Conservation (phyloP, 2,888 invertebrate genomes). For the Deilephila porcellus region DNA sequence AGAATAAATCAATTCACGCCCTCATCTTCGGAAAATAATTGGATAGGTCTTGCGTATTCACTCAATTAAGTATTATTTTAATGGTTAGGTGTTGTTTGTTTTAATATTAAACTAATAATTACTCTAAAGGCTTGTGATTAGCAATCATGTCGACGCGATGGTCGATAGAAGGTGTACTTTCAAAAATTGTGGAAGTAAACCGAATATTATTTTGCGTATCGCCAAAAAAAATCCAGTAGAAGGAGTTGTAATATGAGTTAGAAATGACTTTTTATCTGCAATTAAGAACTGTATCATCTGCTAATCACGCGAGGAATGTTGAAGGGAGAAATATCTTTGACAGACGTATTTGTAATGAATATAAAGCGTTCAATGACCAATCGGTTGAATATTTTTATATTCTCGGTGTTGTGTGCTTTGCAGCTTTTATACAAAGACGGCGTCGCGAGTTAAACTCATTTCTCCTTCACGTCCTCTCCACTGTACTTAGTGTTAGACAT, state of each 20-base stretch:
- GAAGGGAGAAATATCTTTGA: background rate
- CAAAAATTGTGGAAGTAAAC: background rate
- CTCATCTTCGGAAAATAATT: conserved; percentile 4
- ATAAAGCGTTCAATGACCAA: conserved; percentile 37
- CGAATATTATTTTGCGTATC: background rate
- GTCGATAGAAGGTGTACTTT: background rate
- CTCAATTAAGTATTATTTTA: conserved; percentile 25
- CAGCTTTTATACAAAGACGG: conserved; percentile 43
- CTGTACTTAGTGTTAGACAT: conserved; percentile 49
- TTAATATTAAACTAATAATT: conserved; percentile 14
- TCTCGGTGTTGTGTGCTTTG: conserved; percentile 60
- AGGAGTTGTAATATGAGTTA: background rate
- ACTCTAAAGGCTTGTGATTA: conserved; percentile 25
- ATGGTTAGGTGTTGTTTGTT: conserved; percentile 13
- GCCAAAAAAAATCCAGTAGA: no score
- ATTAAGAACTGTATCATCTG: background rate
- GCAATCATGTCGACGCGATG: conserved; percentile 15
- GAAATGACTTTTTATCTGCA: background rate
- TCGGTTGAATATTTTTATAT: conserved; percentile 46
- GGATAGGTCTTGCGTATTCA: conserved; percentile 4
- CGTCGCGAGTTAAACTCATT: conserved; percentile 17
- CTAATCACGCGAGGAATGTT: background rate
- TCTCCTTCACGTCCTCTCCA: conserved; percentile 41
- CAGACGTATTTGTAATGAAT: background rate
- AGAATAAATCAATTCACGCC: conserved; percentile 32